phyloP scores from a whole-genome alignment of 2,888 invertebrate species.

The Rhorus exstirpatorius region DNA sequence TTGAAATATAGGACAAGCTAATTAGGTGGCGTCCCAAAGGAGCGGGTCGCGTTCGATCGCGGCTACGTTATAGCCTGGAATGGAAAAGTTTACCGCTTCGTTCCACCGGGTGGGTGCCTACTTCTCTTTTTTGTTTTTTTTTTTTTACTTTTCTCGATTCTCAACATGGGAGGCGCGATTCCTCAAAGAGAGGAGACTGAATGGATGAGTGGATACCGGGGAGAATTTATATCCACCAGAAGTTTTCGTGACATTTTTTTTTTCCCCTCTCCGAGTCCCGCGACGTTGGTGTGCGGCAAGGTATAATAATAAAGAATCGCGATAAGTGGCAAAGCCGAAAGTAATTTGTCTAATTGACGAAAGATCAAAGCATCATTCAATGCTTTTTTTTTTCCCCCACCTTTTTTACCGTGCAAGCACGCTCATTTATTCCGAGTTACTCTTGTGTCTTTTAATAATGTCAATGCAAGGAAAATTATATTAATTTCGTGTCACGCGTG shows the following conservation, averaged over 20 bases:
- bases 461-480: constrained; percentile 27
- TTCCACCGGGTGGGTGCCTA: constrained; percentile 23
- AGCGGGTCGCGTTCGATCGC: constrained; percentile 56
- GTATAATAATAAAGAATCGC: constrained; percentile 7
- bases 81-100: no score
- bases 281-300: constrained; percentile 35
- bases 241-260: constrained; percentile 22
- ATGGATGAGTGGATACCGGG: not conserved
- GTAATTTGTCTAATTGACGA: constrained; percentile 19
- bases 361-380: not conserved
- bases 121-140: constrained; percentile 4
- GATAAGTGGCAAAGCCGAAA: not conserved
- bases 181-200: constrained; percentile 20
- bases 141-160: constrained; percentile 20
- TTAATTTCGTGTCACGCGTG: constrained; percentile 17
- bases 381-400: not conserved
- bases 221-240: constrained; percentile 13
- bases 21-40: constrained; percentile 53
- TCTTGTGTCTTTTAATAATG: constrained; percentile 3
- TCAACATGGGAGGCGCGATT: constrained; percentile 34
- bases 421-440: no score
- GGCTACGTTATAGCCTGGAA: constrained; percentile 21
- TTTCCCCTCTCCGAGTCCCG: not conserved
- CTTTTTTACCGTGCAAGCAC: no score
- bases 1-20: constrained; percentile 50